These are phyloP conservation scores for Sinocyclocheilus grahami DNA, from an alignment of 2,113 vertebrate species.

Conservation along the genomic window DNA sequence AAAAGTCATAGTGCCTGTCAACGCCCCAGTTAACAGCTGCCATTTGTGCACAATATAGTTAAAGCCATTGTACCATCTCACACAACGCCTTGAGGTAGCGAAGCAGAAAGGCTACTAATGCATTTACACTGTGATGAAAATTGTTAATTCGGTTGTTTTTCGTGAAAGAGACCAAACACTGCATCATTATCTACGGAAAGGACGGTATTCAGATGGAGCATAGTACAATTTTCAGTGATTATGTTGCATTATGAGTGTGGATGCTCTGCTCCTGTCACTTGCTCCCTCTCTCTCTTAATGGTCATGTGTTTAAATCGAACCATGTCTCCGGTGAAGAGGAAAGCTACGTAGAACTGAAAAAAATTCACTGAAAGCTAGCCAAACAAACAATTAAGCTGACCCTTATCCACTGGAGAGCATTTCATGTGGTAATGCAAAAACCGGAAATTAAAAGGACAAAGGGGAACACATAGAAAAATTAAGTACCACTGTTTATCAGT, in stretches of 20 bases:
- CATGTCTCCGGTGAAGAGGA: conserved; percentile 27
- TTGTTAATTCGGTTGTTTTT: conserved; percentile 22
- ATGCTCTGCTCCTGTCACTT: conserved; percentile 14
- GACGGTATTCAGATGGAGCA: background rate
- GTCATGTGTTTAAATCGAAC: background rate
- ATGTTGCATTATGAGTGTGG: conserved; percentile 11
- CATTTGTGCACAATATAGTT: conserved; percentile 25
- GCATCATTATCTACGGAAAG: background rate
- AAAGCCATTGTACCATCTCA: conserved; percentile 13
- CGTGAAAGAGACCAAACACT: background rate
- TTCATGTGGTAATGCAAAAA: conserved; percentile 8
- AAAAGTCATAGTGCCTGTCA: conserved; percentile 13
- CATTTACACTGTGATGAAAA: conserved; percentile 15
- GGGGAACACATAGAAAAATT: conserved; percentile 6
- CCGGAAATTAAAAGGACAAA: conserved; percentile 3
- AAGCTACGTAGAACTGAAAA: background rate
- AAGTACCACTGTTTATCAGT: background rate
- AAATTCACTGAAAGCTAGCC: conserved; percentile 29
- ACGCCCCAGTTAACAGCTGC: conserved; percentile 31
- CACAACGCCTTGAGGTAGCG: background rate
- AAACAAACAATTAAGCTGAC: conserved; percentile 9
- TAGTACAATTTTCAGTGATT: conserved; percentile 12
- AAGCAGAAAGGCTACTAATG: conserved; percentile 9
- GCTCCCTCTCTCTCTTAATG: background rate
- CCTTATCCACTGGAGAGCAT: background rate